phyloP scores from a whole-genome alignment of 1,140 invertebrate species.

The Pseudomyrmex gracilis region DNA sequence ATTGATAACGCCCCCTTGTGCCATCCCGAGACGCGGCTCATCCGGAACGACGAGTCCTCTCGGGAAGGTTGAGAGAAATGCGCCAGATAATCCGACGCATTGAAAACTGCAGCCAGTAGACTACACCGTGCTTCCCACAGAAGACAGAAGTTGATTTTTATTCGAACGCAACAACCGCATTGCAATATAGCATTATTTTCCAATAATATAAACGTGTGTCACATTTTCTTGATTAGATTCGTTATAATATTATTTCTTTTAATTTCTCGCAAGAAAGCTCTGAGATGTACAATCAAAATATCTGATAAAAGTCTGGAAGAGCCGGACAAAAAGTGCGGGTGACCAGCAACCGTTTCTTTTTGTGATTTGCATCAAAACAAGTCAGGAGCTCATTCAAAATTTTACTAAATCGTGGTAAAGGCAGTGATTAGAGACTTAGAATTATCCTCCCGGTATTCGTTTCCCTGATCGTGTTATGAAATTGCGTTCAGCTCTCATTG shows the following conservation, averaged over 20 bases:
- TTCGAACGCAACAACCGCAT: constrained; percentile 4
- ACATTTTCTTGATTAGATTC: too few species aligned
- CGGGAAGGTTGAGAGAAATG: background rate
- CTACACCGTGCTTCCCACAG: background rate
- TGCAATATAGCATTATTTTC: background rate
- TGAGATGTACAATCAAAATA: too few species aligned
- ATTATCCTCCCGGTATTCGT: background rate
- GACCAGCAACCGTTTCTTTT: too few species aligned
- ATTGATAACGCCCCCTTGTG: constrained; percentile 49
- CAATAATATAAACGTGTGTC: too few species aligned
- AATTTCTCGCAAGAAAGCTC: too few species aligned
- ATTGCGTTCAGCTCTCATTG: constrained; percentile 7
- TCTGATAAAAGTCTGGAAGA: too few species aligned
- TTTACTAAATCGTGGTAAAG: background rate
- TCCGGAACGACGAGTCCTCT: background rate
- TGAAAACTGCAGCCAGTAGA: constrained; percentile 28
- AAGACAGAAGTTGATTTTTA: constrained; percentile 36
- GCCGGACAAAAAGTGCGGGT: too few species aligned
- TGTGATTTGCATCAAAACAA: too few species aligned
- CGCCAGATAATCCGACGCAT: background rate
- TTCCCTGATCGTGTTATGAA: background rate
- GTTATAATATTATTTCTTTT: too few species aligned
- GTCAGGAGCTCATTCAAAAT: background rate
- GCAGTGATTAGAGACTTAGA: background rate
- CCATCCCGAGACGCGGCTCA: constrained; percentile 13